Evolutionary conservation across 2,797 vertebrate species (phyloP).

Genomic region (Netta rufina): DNA sequence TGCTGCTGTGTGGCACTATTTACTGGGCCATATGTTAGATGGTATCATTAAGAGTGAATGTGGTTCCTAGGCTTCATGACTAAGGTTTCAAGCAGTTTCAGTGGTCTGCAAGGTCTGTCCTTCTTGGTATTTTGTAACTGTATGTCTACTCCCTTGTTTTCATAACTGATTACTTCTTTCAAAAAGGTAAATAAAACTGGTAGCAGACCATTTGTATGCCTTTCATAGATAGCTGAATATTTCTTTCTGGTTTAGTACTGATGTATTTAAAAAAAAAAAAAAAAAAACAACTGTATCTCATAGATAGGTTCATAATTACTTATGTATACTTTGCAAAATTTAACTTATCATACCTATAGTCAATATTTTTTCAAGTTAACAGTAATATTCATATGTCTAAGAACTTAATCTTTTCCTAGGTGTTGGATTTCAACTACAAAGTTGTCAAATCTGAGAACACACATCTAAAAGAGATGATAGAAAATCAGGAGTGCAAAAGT

Average conservation of each 20-base stretch:
- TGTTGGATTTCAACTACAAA: conserved; percentile 60
- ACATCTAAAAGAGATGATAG: conserved; percentile 73
- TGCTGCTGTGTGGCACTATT: background rate
- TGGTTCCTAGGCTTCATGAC: background rate
- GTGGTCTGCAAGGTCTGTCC: background rate
- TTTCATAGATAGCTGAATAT: background rate
- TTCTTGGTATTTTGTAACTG: background rate
- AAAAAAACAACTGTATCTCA: background rate
- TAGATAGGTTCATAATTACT: background rate
- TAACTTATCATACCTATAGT: background rate
- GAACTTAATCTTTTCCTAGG: conserved; percentile 59
- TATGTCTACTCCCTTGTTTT: background rate
- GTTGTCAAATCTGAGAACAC: conserved; percentile 70
- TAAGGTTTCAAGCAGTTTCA: background rate
- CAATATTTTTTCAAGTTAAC: background rate
- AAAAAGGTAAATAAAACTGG: background rate
- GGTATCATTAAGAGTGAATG: background rate
- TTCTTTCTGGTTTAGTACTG: background rate
- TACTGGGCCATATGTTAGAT: background rate
- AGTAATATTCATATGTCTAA: background rate
- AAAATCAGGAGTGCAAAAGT: conserved; percentile 55
- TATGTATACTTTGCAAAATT: background rate
- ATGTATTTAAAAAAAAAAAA: background rate
- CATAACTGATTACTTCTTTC: background rate
- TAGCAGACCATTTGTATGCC: background rate